Evolutionary conservation across 2,888 invertebrate genomes (phyloP), one percentile per base, ranked within the genome.

Genomic region (Eretmocerus hayati): DNA sequence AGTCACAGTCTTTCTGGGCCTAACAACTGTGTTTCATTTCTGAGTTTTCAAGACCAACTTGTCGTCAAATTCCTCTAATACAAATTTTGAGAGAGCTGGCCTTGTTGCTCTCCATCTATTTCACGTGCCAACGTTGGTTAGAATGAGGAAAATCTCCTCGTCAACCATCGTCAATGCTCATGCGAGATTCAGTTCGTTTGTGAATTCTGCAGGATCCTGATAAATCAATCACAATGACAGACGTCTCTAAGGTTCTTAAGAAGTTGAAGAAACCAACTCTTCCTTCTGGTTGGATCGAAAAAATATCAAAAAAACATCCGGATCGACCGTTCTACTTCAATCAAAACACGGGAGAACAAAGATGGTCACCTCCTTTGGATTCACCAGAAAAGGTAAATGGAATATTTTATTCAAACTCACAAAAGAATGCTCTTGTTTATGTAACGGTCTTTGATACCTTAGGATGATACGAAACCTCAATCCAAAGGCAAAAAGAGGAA

Each of bases 301-400:
- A 55, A 2, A 57, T 52, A 32, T 69, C 69, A 1, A 65, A 59
- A 30, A 62, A 50, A 22, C 55, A 61, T 49, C 66, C 64, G 0
- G 60, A 67, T 19, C 57, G 53, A 46, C 53, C 63, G 16, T 69
- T 65, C 50, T 69, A 66, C 52, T 69, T 66, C 26, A 69, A 69
- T 44, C 54, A 58, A 9, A 58, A 53, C 36, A 66, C 65, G 6
- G 61, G 61, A 3, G 36, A 60, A 37, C 56, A 62, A 4, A 59
- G 61, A 2, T 69, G 68, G 68, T 47, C 53, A 4, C 15, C 46
- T 26, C 66, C 69, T 4, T 6, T 40, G 1, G 37, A 48, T 26
- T 5, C 15, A 18, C 13, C 6, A n/a, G 38, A 41, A n/a, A 31
- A 49, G 39, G 54, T 52, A 46, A 48, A 31, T 21, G 3, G 21